A percentile compares a stretch with the other conserved stretches of the same genome.
Evolutionary conservation across 2,113 vertebrate species (phyloP).

Genomic region (Xiphophorus hellerii): DNA sequence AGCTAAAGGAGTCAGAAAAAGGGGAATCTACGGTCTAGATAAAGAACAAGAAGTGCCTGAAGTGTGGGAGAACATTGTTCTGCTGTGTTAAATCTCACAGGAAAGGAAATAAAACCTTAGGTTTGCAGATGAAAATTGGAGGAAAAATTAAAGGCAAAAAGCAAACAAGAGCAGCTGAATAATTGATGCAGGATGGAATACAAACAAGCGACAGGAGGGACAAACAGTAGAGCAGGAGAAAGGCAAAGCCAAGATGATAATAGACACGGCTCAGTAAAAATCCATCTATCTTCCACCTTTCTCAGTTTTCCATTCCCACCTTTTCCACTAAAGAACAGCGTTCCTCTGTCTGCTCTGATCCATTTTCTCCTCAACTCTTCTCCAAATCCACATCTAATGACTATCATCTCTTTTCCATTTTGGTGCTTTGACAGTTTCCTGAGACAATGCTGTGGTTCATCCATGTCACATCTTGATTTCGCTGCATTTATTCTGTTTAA

Average conservation of each 20-base stretch:
- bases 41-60: constrained; percentile 47
- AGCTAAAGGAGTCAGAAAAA: constrained; percentile 38
- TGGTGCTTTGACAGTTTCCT: background rate
- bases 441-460: background rate
- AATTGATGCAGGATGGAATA: constrained; percentile 30
- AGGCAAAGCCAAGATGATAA: constrained; percentile 41
- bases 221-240: constrained; percentile 20
- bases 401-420: background rate
- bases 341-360: background rate
- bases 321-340: background rate
- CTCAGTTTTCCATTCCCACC: background rate
- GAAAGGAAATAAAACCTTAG: constrained; percentile 24
- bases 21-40: background rate
- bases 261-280: constrained; percentile 64
- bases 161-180: constrained; percentile 38
- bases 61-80: constrained; percentile 37
- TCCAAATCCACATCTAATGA: background rate
- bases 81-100: constrained; percentile 36
- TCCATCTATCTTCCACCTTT: constrained; percentile 6
- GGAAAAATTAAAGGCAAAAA: constrained; percentile 24
- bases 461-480: background rate
- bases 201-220: constrained; percentile 33
- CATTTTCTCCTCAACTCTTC: background rate
- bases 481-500: background rate
- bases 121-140: constrained; percentile 16